Conservation (phyloP, 2,113 vertebrate species). For the Scolopax mira region DNA sequence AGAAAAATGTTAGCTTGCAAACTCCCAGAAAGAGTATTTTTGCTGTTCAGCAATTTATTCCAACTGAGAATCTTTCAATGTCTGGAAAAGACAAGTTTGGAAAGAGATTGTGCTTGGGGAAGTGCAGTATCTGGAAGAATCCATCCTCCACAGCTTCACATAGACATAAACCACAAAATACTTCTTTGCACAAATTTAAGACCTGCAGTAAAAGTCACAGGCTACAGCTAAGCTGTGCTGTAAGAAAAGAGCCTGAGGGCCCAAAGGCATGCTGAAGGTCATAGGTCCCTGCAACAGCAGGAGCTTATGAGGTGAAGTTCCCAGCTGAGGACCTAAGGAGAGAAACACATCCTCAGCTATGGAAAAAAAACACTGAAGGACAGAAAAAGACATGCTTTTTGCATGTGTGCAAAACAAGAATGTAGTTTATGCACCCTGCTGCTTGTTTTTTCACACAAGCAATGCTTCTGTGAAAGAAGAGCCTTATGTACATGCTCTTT, state of each 20-base stretch:
- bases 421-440: too few relatives aligned
- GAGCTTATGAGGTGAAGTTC: background rate
- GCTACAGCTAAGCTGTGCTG: background rate
- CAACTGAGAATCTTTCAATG: background rate
- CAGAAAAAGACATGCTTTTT: background rate
- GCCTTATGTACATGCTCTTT: background rate
- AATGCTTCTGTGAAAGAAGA: background rate
- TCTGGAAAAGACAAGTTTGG: background rate
- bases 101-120: background rate
- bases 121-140: background rate
- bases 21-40: background rate
- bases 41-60: background rate
- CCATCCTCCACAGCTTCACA: background rate
- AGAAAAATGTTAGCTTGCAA: background rate
- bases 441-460: rapidly evolving
- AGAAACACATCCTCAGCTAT: background rate
- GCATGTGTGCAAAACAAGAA: background rate
- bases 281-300: background rate
- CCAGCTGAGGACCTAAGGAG: background rate
- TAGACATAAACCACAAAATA: background rate
- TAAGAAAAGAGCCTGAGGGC: background rate
- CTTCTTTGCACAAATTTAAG: background rate
- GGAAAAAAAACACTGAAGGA: background rate
- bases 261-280: background rate
- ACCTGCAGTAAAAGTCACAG: background rate